A percentile compares a stretch with the other conserved stretches of the same genome.
Conservation (phyloP, 1,140 invertebrate species). For the Apis laboriosa region DNA sequence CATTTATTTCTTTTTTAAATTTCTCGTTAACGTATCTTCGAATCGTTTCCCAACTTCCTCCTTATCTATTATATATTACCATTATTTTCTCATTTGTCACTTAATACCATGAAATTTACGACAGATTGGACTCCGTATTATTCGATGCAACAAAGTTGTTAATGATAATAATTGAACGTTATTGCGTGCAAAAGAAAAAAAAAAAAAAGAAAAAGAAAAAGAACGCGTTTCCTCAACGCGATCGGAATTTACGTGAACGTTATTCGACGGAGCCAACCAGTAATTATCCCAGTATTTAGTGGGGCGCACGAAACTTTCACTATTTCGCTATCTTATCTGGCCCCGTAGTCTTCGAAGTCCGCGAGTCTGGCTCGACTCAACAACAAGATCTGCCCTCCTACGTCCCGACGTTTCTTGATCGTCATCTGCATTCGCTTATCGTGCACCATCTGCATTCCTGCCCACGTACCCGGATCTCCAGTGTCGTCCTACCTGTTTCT, state of each 20-base stretch:
- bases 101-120: neutral
- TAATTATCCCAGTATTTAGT: constrained; percentile 43
- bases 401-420: constrained; percentile 43
- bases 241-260: constrained; percentile 15
- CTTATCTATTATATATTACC: neutral
- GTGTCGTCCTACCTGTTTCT: constrained; percentile 69
- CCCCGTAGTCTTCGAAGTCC: constrained; percentile 35
- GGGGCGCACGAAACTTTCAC: constrained; percentile 38
- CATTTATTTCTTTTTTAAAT: no score
- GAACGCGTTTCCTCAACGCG: neutral
- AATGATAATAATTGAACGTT: neutral
- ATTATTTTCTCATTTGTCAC: neutral
- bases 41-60: no score
- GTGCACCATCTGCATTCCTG: constrained; percentile 69
- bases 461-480: constrained; percentile 67
- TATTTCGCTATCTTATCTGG: constrained; percentile 55
- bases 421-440: constrained; percentile 62
- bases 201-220: neutral
- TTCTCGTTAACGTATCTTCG: no score
- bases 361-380: constrained; percentile 17
- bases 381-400: constrained; percentile 49
- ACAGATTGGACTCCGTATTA: neutral
- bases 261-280: neutral
- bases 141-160: neutral
- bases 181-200: no score